Conservation (phyloP, 1,140 invertebrate species). For the Microplitis demolitor region DNA sequence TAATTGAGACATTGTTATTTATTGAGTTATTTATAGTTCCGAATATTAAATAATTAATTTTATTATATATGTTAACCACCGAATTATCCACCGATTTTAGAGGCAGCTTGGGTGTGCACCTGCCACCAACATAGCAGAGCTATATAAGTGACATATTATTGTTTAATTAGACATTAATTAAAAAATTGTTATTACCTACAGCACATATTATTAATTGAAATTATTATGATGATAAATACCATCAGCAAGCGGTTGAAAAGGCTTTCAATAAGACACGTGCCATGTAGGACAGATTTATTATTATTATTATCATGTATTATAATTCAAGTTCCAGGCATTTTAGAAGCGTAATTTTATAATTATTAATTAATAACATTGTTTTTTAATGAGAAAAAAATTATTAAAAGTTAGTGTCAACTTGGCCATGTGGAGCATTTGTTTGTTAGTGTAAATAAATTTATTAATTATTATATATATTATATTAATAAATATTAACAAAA, state of each 20-base stretch:
- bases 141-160: constrained; percentile 42
- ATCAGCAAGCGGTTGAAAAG: constrained; percentile 51
- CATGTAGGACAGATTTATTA: constrained; percentile 48
- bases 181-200: constrained; percentile 34
- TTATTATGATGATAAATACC: constrained; percentile 33
- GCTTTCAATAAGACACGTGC: constrained; percentile 40
- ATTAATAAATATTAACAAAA: constrained; percentile 36
- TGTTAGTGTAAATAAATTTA: constrained; percentile 49
- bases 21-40: constrained; percentile 11
- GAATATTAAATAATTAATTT: constrained; percentile 9
- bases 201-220: constrained; percentile 38
- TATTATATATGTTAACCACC: constrained; percentile 4
- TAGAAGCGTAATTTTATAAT: constrained; percentile 42
- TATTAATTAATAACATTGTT: constrained; percentile 27
- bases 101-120: constrained; percentile 60
- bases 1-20: constrained; percentile 1
- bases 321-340: constrained; percentile 51
- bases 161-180: constrained; percentile 30
- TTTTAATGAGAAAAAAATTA: constrained; percentile 29
- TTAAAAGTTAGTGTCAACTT: constrained; percentile 59
- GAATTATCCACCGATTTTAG: constrained; percentile 41
- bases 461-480: neutral
- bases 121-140: constrained; percentile 55
- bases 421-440: constrained; percentile 60
- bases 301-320: constrained; percentile 17